Conservation (phyloP, 2,797 vertebrate species). For the Coilia nasus region DNA sequence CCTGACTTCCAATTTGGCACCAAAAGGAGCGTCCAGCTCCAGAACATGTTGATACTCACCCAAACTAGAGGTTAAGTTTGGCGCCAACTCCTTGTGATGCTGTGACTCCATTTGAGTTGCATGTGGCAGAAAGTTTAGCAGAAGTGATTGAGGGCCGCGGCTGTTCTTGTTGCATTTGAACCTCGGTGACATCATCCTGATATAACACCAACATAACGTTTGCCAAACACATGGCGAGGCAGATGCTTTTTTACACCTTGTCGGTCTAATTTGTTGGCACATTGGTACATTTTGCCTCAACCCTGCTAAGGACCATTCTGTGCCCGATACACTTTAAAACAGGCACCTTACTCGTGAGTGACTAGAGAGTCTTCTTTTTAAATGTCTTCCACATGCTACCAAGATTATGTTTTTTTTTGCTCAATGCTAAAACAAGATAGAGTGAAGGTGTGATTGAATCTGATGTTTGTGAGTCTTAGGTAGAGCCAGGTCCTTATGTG, state of each 20-base stretch:
- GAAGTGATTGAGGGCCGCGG: conserved; percentile 18
- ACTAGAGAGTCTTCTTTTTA: not conserved
- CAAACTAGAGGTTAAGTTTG: not conserved
- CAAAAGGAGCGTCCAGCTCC: not conserved
- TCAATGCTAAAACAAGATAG: not conserved
- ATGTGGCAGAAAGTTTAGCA: conserved; percentile 15
- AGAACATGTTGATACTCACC: conserved; percentile 10
- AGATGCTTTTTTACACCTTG: not conserved
- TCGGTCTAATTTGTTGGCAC: not conserved
- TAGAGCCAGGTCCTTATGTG: not conserved
- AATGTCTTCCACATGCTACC: not conserved
- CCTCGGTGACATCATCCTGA: not conserved
- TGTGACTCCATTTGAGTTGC: not conserved
- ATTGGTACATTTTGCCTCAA: not conserved
- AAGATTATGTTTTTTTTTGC: not conserved
- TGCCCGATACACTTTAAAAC: not conserved
- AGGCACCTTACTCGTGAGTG: not conserved
- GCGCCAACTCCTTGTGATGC: not conserved
- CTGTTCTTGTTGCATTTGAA: not conserved
- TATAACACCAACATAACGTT: not conserved
- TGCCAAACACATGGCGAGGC: not conserved
- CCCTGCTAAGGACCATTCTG: not conserved
- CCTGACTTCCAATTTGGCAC: conserved; percentile 1
- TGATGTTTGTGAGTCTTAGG: not conserved
- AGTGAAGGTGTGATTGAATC: not conserved